Conservation (phyloP, 2,113 vertebrate species). For the Notarius quadriscutis region DNA sequence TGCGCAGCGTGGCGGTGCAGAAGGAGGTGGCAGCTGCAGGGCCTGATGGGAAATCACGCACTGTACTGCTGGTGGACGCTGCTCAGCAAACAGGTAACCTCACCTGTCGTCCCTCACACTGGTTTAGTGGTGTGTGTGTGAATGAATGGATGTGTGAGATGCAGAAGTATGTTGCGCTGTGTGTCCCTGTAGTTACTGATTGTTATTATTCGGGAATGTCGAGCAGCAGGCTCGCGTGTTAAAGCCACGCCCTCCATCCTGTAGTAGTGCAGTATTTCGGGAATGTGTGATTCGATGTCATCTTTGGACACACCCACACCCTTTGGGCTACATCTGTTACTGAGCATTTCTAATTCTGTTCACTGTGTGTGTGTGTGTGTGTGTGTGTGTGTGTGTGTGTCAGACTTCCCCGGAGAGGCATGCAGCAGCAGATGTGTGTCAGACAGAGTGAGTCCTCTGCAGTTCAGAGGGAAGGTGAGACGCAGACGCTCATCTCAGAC, state of each 20-base stretch:
- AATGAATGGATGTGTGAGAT: conserved; percentile 1
- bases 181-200: background rate
- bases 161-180: background rate
- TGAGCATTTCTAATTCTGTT: too few species aligned
- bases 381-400: conserved; percentile 16
- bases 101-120: background rate
- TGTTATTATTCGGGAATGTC: too few species aligned
- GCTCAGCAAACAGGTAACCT: conserved; percentile 92
- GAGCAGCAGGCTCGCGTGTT: too few species aligned
- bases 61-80: conserved; percentile 92
- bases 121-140: background rate
- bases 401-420: conserved; percentile 90
- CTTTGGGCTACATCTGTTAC: too few species aligned
- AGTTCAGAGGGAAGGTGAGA: conserved; percentile 87
- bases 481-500: conserved; percentile 83
- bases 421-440: conserved; percentile 79
- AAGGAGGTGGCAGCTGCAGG: conserved; percentile 91
- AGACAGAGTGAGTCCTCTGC: conserved; percentile 76
- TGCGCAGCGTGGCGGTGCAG: conserved; percentile 89
- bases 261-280: too few species aligned
- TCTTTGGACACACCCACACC: too few species aligned
- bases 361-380: background rate
- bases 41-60: conserved; percentile 87
- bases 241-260: too few species aligned
- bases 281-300: background rate